These are phyloP conservation scores for Lutjanus erythropterus DNA, from an alignment of 2,113 vertebrate genomes.

Conservation along the genomic window DNA sequence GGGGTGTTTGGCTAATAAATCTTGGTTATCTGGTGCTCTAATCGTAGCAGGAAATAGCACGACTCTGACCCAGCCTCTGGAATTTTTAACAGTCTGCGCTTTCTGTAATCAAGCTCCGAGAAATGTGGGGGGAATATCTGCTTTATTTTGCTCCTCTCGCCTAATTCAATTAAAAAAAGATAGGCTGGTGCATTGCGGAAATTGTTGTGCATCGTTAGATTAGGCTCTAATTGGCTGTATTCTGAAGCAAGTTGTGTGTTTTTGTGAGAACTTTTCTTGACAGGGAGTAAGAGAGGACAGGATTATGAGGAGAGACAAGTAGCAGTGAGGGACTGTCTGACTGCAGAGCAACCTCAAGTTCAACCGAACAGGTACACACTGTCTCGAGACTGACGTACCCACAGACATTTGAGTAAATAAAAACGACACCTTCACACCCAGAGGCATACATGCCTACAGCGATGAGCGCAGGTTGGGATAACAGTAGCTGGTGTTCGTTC, in stretches of 20 bases:
- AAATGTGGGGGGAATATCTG: conserved; percentile 65
- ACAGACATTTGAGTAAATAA: conserved; percentile 33
- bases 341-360: conserved; percentile 22
- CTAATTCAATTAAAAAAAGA: conserved; percentile 79
- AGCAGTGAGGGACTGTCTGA: conserved; percentile 22
- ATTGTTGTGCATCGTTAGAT: conserved; percentile 65
- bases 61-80: conserved; percentile 62
- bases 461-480: conserved; percentile 38
- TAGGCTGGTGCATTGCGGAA: conserved; percentile 58
- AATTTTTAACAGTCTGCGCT: conserved; percentile 70
- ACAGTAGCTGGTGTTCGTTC: conserved; percentile 32
- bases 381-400: conserved; percentile 29
- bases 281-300: background rate
- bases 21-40: conserved; percentile 76
- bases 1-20: conserved; percentile 80
- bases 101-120: conserved; percentile 70
- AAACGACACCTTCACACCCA: conserved; percentile 28
- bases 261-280: conserved; percentile 31
- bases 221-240: conserved; percentile 65
- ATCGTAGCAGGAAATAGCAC: conserved; percentile 73
- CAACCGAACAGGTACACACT: conserved; percentile 9
- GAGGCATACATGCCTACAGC: conserved; percentile 45
- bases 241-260: conserved; percentile 35
- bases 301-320: background rate
- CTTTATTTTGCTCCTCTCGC: conserved; percentile 63